Evolutionary conservation across 2,113 vertebrate genomes (phyloP).

Genomic region (Cepphus grylle): DNA sequence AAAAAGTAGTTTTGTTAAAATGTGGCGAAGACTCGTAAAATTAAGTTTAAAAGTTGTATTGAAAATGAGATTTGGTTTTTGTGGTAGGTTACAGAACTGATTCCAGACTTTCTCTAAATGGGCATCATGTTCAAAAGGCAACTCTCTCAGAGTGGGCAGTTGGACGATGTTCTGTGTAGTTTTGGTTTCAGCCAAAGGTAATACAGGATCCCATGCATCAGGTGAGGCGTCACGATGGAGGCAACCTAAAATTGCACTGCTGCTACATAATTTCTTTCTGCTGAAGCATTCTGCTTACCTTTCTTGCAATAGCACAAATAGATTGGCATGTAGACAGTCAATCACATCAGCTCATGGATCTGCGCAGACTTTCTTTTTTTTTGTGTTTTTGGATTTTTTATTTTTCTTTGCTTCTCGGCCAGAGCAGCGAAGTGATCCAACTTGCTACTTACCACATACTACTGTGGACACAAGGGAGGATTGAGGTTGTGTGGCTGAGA

Average conservation of each 20-base stretch:
- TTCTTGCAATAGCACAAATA: neutral
- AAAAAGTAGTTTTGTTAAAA: neutral
- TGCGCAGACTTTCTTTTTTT: neutral
- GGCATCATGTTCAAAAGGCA: neutral
- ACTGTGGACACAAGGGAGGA: neutral
- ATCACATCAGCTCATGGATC: neutral
- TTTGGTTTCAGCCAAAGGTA: neutral
- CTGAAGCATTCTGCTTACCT: neutral
- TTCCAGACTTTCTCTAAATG: neutral
- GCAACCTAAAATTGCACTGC: neutral
- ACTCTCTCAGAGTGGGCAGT: fast-evolving
- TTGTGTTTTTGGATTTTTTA: neutral
- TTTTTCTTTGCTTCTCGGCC: neutral
- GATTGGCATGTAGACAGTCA: neutral
- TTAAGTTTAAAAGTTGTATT: neutral
- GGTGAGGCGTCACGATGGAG: neutral
- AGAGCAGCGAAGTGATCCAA: neutral
- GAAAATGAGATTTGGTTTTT: neutral
- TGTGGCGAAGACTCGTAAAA: neutral
- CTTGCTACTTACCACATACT: neutral
- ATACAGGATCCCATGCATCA: neutral
- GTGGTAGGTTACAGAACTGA: neutral
- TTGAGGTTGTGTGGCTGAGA: neutral
- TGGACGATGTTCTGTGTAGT: neutral
- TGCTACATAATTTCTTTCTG: neutral